A percentile compares a stretch with the other conserved stretches of the same genome.
phyloP scores from a whole-genome alignment of 2,113 vertebrate genomes.

The Chauna torquata region DNA sequence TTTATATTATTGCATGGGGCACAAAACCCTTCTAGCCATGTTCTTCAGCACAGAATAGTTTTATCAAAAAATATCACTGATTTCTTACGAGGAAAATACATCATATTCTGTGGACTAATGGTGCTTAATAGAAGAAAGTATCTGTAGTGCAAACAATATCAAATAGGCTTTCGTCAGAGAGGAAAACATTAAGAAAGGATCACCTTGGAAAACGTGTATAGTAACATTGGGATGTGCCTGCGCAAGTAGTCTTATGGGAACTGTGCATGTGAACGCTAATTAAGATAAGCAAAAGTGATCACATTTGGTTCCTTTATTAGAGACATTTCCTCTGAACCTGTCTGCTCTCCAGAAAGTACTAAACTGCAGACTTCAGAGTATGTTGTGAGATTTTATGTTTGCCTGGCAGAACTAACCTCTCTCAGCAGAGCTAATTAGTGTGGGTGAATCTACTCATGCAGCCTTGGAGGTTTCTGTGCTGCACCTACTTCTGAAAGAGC shows the following conservation, averaged over 20 bases:
- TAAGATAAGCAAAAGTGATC: background rate
- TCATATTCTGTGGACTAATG: background rate
- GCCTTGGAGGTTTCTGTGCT: background rate
- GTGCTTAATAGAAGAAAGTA: background rate
- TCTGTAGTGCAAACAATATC: background rate
- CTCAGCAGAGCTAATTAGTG: background rate
- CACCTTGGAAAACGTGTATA: background rate
- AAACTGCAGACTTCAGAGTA: background rate
- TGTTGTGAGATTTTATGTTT: background rate
- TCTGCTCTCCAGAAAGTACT: background rate
- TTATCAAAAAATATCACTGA: background rate
- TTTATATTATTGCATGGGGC: background rate
- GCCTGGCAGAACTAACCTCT: background rate
- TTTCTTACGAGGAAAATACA: background rate
- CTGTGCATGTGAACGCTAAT: background rate
- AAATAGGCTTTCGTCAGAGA: background rate
- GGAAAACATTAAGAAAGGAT: background rate
- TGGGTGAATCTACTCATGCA: background rate
- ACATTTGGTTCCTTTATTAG: background rate
- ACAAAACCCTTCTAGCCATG: background rate
- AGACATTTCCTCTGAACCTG: background rate
- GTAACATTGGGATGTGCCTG: background rate
- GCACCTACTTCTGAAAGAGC: background rate
- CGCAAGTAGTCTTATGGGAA: background rate
- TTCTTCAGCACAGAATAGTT: background rate